These are phyloP conservation scores for Chiroxiphia lanceolata DNA, from an alignment of 2,797 vertebrate species.

Conservation along the genomic window DNA sequence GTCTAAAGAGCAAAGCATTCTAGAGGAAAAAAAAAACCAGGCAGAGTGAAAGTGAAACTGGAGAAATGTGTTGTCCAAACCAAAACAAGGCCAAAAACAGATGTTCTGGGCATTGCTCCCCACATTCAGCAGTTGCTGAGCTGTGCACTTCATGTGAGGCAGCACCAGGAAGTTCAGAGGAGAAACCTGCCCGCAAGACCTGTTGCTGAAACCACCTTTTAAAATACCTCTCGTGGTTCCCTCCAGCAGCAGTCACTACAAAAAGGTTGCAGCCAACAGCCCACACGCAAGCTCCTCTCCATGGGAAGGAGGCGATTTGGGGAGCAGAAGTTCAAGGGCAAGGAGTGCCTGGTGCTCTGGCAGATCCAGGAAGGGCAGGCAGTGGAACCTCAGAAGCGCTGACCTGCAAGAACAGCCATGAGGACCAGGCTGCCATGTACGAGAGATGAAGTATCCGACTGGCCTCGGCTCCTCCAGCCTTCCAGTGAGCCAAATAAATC, in stretches of 20 bases:
- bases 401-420: not conserved
- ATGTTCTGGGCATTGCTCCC: rapidly evolving
- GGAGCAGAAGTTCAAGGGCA: not conserved
- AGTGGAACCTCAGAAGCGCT: not conserved
- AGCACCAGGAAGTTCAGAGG: not conserved
- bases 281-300: not conserved
- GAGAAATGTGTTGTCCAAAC: not conserved
- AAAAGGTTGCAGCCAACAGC: not conserved
- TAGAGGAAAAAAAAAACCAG: not conserved
- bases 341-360: not conserved
- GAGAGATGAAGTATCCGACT: not conserved
- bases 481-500: constrained; percentile 28
- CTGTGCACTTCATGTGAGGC: rapidly evolving
- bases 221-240: not conserved
- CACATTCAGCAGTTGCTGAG: not conserved
- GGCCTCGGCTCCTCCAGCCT: not conserved
- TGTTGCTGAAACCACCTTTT: not conserved
- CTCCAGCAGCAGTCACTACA: not conserved
- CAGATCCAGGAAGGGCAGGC: not conserved
- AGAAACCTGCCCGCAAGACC: not conserved
- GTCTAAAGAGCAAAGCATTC: not conserved
- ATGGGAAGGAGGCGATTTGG: not conserved
- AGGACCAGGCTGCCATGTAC: not conserved
- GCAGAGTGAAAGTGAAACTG: not conserved
- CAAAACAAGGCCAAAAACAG: not conserved